These are phyloP conservation scores for Ridgeia piscesae DNA, from an alignment of 1,140 invertebrate genomes.

Conservation along the genomic window DNA sequence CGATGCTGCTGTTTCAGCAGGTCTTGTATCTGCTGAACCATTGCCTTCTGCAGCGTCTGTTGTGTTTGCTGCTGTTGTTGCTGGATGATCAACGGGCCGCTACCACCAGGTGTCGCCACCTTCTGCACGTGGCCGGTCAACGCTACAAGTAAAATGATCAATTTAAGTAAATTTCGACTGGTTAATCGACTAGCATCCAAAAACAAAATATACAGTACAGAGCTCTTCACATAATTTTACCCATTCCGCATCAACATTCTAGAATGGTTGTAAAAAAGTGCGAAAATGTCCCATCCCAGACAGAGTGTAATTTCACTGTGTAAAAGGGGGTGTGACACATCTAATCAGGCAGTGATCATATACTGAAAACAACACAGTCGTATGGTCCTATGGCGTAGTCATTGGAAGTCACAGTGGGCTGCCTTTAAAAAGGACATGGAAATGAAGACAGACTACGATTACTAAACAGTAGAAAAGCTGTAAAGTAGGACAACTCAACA, in stretches of 20 bases:
- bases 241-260: too few species aligned
- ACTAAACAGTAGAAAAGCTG: not conserved
- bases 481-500: not conserved
- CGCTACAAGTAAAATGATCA: slow-evolving; percentile 6
- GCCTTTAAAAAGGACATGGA: not conserved
- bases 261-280: too few species aligned
- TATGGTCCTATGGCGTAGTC: too few species aligned
- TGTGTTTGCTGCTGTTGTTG: slow-evolving; percentile 17
- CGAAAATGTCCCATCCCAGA: too few species aligned
- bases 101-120: slow-evolving; percentile 7
- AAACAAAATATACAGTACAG: not conserved
- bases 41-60: slow-evolving; percentile 20
- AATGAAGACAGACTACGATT: not conserved
- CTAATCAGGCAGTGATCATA: too few species aligned
- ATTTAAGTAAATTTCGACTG: slow-evolving; percentile 2
- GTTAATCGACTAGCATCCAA: too few species aligned
- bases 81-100: slow-evolving; percentile 16
- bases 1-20: slow-evolving; percentile 65
- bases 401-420: too few species aligned
- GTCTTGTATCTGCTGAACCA: slow-evolving; percentile 68
- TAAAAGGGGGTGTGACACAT: too few species aligned
- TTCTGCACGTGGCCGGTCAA: slow-evolving; percentile 2
- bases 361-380: too few species aligned
- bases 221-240: not conserved
- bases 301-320: too few species aligned